Percentiles rank a stretch among this genome's conserved stretches.
phyloP scores from a whole-genome alignment of 2,797 vertebrate genomes.

The Lepilemur ruficaudatus region DNA sequence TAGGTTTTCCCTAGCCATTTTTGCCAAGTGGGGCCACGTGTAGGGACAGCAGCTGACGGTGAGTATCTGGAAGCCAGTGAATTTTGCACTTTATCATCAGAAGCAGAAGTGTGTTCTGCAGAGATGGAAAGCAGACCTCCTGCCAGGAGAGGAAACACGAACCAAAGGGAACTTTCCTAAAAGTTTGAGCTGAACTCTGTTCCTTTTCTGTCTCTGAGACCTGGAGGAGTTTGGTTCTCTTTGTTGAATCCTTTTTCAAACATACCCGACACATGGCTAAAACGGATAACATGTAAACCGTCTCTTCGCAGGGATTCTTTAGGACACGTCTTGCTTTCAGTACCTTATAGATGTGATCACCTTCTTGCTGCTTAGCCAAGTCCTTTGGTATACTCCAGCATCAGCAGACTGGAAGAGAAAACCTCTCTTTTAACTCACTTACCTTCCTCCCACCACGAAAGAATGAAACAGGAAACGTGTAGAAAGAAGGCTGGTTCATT shows the following conservation, averaged over 20 bases:
- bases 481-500: neutral
- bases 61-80: constrained; percentile 22
- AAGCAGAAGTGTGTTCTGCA: constrained; percentile 34
- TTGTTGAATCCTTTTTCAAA: constrained; percentile 57
- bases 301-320: neutral
- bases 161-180: constrained; percentile 40
- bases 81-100: neutral
- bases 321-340: neutral
- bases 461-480: neutral
- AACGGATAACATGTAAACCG: constrained; percentile 7
- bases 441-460: neutral
- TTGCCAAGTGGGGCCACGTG: neutral
- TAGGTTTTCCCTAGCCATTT: neutral
- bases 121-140: constrained; percentile 52
- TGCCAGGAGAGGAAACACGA: constrained; percentile 9
- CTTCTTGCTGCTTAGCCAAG: neutral
- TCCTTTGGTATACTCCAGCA: neutral
- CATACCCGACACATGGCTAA: constrained; percentile 19
- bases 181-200: constrained; percentile 35
- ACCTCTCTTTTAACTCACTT: neutral
- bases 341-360: neutral
- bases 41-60: neutral
- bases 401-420: constrained; percentile 1
- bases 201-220: constrained; percentile 38
- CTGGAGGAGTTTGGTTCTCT: constrained; percentile 42